Conservation (phyloP, 2,113 vertebrate species). For the Ondatra zibethicus region DNA sequence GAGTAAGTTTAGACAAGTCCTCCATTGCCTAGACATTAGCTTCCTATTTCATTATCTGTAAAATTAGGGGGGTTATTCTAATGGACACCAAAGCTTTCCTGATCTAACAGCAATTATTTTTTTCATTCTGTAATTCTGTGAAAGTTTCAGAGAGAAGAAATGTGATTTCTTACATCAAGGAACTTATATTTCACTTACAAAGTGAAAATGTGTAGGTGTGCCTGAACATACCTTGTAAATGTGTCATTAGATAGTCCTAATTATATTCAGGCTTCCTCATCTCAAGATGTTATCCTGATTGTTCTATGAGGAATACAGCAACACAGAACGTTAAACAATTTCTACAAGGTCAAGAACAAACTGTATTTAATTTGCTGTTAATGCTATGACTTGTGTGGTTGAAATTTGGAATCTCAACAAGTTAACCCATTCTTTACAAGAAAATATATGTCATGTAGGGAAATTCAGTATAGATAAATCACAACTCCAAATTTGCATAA, state of each 20-base stretch:
- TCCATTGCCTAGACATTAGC: background rate
- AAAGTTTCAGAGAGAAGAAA: slow-evolving; percentile 24
- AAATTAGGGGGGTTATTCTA: background rate
- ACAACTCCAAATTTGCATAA: background rate
- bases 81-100: slow-evolving; percentile 16
- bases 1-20: background rate
- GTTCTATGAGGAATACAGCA: background rate
- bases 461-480: background rate
- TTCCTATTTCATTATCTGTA: slow-evolving; percentile 26
- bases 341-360: background rate
- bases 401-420: background rate
- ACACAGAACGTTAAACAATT: background rate
- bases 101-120: slow-evolving; percentile 30
- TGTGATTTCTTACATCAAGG: background rate
- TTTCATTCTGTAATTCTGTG: background rate
- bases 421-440: background rate
- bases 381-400: background rate
- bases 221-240: background rate
- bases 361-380: slow-evolving; percentile 14
- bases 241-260: slow-evolving; percentile 3
- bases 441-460: background rate
- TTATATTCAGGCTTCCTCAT: slow-evolving; percentile 27
- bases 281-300: slow-evolving; percentile 30
- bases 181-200: slow-evolving; percentile 15
- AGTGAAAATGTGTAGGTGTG: background rate